Evolutionary conservation across 2,113 vertebrate species (phyloP).

Genomic region (Scytalopus superciliaris): DNA sequence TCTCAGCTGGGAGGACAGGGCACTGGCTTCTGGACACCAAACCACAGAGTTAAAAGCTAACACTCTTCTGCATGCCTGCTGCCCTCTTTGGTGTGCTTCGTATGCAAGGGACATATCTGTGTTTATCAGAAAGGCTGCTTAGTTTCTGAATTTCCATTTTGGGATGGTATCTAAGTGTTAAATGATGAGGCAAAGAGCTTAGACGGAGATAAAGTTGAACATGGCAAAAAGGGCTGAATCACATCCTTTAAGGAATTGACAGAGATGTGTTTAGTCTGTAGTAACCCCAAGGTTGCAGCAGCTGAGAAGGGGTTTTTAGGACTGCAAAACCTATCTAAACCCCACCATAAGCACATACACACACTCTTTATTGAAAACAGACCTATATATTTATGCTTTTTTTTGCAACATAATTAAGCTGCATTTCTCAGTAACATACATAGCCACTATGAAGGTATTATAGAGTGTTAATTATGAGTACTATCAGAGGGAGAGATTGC

Average conservation of each 20-base stretch:
- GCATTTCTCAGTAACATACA: not conserved
- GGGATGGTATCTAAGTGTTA: not conserved
- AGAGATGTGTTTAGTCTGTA: not conserved
- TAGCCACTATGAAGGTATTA: not conserved
- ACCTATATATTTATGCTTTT: not conserved
- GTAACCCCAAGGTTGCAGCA: not conserved
- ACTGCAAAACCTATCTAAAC: not conserved
- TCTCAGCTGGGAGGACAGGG: not conserved
- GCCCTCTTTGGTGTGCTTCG: not conserved
- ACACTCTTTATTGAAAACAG: not conserved
- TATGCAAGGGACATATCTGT: not conserved
- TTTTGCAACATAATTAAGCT: not conserved
- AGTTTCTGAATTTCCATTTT: not conserved
- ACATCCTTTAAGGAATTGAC: not conserved
- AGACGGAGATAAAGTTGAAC: not conserved
- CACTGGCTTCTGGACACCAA: not conserved
- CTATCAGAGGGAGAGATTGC: not conserved
- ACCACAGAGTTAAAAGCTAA: not conserved
- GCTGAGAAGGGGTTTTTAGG: not conserved
- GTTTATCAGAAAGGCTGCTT: not conserved
- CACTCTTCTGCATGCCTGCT: not conserved
- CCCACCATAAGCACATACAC: not conserved
- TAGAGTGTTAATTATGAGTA: not conserved
- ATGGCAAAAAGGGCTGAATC: not conserved
- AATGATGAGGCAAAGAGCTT: not conserved